Base-by-base conservation (phyloP, 2,113 vertebrate genomes). In the Microcebus jonahi region DNA sequence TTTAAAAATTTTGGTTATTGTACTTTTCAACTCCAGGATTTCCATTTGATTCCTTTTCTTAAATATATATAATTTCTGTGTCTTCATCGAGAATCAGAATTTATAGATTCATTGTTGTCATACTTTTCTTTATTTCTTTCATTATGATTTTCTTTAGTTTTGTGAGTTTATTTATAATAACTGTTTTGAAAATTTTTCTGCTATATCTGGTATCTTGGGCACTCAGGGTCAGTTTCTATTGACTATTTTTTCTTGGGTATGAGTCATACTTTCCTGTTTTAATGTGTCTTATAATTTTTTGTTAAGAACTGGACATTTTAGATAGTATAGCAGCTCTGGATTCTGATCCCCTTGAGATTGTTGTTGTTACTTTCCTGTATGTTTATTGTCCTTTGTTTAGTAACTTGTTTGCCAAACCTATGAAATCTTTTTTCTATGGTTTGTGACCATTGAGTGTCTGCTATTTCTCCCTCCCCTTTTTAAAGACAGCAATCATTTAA, bases 131-230 rank as follows among this genome's bases (percentile, higher is more conserved):
- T 63, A 29, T 8, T 45, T 39, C 50, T 61, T 81, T 89, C 29
- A 68, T 63, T 89, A 68, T 50, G 29, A 79, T 55, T 92, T 86
- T 34, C 31, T 90, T 76, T 92, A 65, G 20, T 89, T 86, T 36
- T 90, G 29, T 90, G 53, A 61, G 48, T 3, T 70, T 75, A 87
- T 18, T n/a, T 42, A 2, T 79, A 94, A n/a, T 79, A 82, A 94
- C 39, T 83, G n/a, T 81, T 94, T 55, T 87, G 68, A 94, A 82
- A 65, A 57, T 82, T 87, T 90, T 80, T 91, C 39, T 81, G 27
- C 31, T 31, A 1, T 82, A 70, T 70, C 12, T 5, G 48, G 23
- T 90, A 9, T 42, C 36, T 63, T 10, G 20, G 27, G 55, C 20
- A 80, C 59, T 65, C 31, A 63, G 18, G 36, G 31, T 29, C 25